phyloP scores from a whole-genome alignment of 2,797 vertebrate species.

The Rhadinocentrus ornatus region DNA sequence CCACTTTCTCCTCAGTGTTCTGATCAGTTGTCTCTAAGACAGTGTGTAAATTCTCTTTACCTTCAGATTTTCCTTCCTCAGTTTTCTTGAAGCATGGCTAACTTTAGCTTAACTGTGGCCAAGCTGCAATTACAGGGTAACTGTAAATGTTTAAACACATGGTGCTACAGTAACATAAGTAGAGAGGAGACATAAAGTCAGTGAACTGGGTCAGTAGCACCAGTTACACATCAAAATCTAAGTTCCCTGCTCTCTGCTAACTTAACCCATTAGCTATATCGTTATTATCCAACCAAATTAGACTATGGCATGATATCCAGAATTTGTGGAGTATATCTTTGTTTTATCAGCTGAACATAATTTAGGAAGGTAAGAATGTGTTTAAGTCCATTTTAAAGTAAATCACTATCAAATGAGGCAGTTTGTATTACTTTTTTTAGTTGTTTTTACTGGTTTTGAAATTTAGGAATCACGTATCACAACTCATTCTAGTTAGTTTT shows the following conservation, averaged over 20 bases:
- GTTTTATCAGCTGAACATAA: neutral
- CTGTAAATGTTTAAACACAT: conserved; percentile 16
- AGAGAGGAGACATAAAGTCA: conserved; percentile 9
- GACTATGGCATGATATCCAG: neutral
- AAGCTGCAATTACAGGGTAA: conserved; percentile 10
- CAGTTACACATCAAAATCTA: neutral
- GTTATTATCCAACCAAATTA: neutral
- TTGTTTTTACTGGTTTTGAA: neutral
- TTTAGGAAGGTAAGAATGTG: neutral
- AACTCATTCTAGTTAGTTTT: neutral
- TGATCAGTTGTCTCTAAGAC: neutral
- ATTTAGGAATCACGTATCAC: neutral
- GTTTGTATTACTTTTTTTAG: neutral
- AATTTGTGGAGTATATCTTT: neutral
- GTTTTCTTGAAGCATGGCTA: neutral
- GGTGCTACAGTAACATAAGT: conserved; percentile 1
- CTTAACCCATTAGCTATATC: neutral
- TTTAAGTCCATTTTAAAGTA: neutral
- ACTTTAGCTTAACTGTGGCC: conserved; percentile 13
- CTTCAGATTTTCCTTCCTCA: neutral
- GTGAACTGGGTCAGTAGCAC: conserved; percentile 8
- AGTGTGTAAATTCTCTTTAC: neutral
- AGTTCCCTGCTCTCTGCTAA: conserved; percentile 3
- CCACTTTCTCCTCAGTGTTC: neutral
- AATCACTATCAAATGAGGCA: neutral